phyloP scores from a whole-genome alignment of 2,888 invertebrate genomes.

The Catocala fraxini region DNA sequence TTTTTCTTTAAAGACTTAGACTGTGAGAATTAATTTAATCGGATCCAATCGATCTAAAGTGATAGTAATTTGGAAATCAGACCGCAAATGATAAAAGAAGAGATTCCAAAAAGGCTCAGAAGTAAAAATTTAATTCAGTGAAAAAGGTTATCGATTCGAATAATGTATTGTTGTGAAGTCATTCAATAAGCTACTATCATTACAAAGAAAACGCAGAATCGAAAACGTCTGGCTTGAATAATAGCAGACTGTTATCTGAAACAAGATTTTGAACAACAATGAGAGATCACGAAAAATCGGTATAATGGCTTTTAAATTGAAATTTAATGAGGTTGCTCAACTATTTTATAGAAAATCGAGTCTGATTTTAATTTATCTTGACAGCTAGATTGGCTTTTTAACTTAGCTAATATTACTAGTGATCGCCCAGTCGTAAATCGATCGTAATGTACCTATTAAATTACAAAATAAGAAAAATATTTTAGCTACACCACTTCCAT shows the following conservation, averaged over 20 bases:
- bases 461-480: too few species aligned
- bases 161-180: slow-evolving; percentile 28
- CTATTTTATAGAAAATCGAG: too few species aligned
- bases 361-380: too few species aligned
- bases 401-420: too few species aligned
- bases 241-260: neutral
- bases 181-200: slow-evolving; percentile 17
- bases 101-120: neutral
- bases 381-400: too few species aligned
- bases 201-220: slow-evolving; percentile 16
- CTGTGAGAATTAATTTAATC: neutral
- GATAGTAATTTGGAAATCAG: slow-evolving; percentile 6
- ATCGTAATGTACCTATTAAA: too few species aligned
- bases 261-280: neutral
- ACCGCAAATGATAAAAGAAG: slow-evolving; percentile 14
- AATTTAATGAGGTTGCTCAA: too few species aligned
- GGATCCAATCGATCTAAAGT: neutral
- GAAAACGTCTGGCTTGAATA: slow-evolving; percentile 16
- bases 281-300: neutral
- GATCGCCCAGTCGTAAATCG: too few species aligned
- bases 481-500: too few species aligned
- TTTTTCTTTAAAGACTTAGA: too few species aligned
- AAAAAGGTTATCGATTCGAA: slow-evolving; percentile 9
- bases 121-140: neutral
- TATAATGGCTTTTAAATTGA: too few species aligned